These are phyloP conservation scores for Oreortyx pictus DNA, from an alignment of 2,797 vertebrate species.

Conservation along the genomic window DNA sequence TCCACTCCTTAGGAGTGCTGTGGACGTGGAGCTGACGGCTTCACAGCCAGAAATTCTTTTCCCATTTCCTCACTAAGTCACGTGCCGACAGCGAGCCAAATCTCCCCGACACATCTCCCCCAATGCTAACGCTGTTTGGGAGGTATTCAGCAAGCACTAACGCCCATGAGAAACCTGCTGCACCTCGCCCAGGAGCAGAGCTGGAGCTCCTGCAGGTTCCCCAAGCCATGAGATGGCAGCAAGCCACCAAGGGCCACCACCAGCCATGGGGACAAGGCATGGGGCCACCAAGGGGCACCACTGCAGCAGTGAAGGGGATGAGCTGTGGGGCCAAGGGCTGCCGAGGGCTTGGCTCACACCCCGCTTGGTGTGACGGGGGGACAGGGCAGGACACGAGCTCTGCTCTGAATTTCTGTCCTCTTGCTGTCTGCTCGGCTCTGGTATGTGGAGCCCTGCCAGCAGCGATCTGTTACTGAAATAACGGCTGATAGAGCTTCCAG, in stretches of 20 bases:
- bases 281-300: too few species aligned
- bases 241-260: background rate
- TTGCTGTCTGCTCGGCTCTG: slow-evolving; percentile 12
- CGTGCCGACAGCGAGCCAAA: slow-evolving; percentile 60
- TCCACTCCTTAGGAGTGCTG: slow-evolving; percentile 75
- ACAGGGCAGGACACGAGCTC: background rate
- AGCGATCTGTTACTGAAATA: slow-evolving; percentile 52
- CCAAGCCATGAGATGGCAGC: background rate
- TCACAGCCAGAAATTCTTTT: slow-evolving; percentile 81
- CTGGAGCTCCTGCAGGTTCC: slow-evolving; percentile 16
- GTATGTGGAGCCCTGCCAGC: slow-evolving; percentile 52
- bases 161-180: slow-evolving; percentile 5
- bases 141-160: background rate
- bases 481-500: slow-evolving; percentile 35
- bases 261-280: background rate
- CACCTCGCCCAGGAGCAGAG: background rate
- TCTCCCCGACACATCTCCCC: slow-evolving; percentile 16
- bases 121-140: background rate
- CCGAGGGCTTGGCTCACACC: background rate
- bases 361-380: background rate
- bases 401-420: background rate
- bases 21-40: slow-evolving; percentile 74
- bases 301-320: too few species aligned
- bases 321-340: too few species aligned
- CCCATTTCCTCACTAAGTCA: slow-evolving; percentile 77